Evolutionary conservation across 2,888 invertebrate genomes (phyloP), one percentile per base, ranked within the genome.

Genomic region (Eupithecia tripunctaria): DNA sequence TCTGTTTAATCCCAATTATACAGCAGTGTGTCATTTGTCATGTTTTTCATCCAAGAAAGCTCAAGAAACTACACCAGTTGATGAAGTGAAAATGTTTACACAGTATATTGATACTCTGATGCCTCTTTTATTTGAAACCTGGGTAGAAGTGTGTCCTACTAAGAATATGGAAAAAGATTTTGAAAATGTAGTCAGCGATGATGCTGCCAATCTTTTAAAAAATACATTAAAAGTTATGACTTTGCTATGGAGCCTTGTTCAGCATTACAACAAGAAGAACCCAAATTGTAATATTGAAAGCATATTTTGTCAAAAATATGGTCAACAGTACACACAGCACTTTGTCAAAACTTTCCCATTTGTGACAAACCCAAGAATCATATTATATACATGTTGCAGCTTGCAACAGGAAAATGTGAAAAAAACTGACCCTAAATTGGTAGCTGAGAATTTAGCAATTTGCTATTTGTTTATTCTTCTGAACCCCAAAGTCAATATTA

Each of bases 91-190:
- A 59, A 92, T 91, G 77, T 95, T 97, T 73, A 92, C 95, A 71
- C 94, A 94, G 67, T 97, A 97, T 85, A 93, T 96, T 41, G 93
- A 95, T 74, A 95, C 96, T 47, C 90, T 98, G 64, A 94, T 98
- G 90, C 97, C 98, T 0, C 90, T 98, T 32, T 93, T 98, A 71
- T 95, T 97, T 85, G 97, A 98, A 86, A 97, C 97, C 67, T 98
- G 98, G 98, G 88, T 97, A 32, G 98, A 98, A 94, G 96, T 96
- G 18, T 94, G 96, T 66, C 96, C 97, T 7, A 91, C 85, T 75
- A 86, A 85, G 38, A 89, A 88, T 38, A 81, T 86, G 15, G 86
- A 87, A n/a, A 87, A 88, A 76, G 90, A 89, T 76, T 89, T 91
- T 70, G 94, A 95, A 82, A 91, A 92, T 76, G 86, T 95, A 47